A percentile compares a stretch with the other conserved stretches of the same genome.
These are phyloP conservation scores for Malthinus flaveolus DNA, from an alignment of 2,888 invertebrate genomes.

Conservation along the genomic window DNA sequence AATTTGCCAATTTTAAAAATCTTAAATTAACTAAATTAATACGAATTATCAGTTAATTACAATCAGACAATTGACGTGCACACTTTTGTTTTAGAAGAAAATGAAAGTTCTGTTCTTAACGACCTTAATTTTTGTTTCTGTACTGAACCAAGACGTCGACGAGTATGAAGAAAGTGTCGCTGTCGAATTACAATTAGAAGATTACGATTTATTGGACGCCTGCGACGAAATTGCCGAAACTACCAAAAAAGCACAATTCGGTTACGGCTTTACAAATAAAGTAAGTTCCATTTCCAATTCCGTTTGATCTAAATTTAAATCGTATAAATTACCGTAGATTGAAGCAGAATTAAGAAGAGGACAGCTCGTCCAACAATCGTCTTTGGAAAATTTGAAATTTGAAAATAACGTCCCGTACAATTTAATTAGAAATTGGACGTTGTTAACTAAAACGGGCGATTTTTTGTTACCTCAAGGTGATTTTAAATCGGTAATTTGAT, in stretches of 20 bases:
- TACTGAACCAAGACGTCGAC: slow-evolving; percentile 7
- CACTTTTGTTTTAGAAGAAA: neutral
- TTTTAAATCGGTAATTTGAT: slow-evolving; percentile 55
- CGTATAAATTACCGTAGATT: slow-evolving; percentile 34
- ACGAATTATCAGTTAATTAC: neutral
- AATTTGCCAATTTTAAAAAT: no score
- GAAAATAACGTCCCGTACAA: slow-evolving; percentile 41
- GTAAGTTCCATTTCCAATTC: no score
- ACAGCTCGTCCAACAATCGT: slow-evolving; percentile 55
- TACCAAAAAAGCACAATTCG: slow-evolving; percentile 46
- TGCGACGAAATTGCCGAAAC: slow-evolving; percentile 34
- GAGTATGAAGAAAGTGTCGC: slow-evolving; percentile 4
- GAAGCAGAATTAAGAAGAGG: slow-evolving; percentile 58
- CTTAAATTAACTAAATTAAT: no score
- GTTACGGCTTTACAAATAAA: slow-evolving; percentile 39
- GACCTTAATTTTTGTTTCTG: neutral
- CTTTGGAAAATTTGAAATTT: slow-evolving; percentile 33
- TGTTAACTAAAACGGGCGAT: slow-evolving; percentile 59
- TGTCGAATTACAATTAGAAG: slow-evolving; percentile 36
- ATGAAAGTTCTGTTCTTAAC: neutral
- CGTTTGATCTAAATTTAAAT: no score
- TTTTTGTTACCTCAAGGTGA: slow-evolving; percentile 57
- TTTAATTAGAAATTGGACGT: slow-evolving; percentile 56
- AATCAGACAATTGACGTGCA: no score
- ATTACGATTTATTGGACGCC: slow-evolving; percentile 40